Conservation (phyloP, 2,113 vertebrate genomes). For the Siniperca chuatsi region DNA sequence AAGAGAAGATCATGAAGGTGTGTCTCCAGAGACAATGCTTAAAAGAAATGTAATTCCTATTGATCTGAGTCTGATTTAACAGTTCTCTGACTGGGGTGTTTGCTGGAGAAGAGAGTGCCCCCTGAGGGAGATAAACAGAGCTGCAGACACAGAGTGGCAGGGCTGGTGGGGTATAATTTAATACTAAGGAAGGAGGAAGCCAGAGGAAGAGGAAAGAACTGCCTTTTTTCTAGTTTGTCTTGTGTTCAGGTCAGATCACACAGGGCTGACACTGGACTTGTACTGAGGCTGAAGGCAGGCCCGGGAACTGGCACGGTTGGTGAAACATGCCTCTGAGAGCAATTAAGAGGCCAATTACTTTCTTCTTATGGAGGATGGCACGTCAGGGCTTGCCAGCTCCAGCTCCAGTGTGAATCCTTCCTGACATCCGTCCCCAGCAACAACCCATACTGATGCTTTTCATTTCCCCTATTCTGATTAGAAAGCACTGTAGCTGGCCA, state of each 20-base stretch:
- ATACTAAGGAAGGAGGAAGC: conserved; percentile 18
- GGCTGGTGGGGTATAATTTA: conserved; percentile 23
- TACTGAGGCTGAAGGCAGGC: conserved; percentile 40
- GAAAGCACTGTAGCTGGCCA: conserved; percentile 32
- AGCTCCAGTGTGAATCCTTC: conserved; percentile 36
- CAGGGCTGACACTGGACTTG: conserved; percentile 48
- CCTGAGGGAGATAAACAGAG: conserved; percentile 50
- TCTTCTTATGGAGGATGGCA: conserved; percentile 50
- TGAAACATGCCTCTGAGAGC: conserved; percentile 63
- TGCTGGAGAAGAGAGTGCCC: conserved; percentile 42
- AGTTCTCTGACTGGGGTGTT: conserved; percentile 48
- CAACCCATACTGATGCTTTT: conserved; percentile 34
- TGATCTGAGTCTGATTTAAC: conserved; percentile 63
- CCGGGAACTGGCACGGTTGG: conserved; percentile 13
- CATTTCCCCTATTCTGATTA: conserved; percentile 16
- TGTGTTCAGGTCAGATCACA: conserved; percentile 49
- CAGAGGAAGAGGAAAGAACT: not conserved
- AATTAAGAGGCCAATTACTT: conserved; percentile 76
- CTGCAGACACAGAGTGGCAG: conserved; percentile 28
- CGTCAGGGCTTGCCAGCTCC: conserved; percentile 57
- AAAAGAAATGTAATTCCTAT: conserved; percentile 62
- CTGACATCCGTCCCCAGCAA: conserved; percentile 56
- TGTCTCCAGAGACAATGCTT: conserved; percentile 42
- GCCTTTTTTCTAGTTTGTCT: conserved; percentile 12
- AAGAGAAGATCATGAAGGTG: conserved; percentile 27